Evolutionary conservation across 2,113 vertebrate genomes (phyloP), one percentile per base, ranked within the genome.

Genomic region (Elachura formosa): DNA sequence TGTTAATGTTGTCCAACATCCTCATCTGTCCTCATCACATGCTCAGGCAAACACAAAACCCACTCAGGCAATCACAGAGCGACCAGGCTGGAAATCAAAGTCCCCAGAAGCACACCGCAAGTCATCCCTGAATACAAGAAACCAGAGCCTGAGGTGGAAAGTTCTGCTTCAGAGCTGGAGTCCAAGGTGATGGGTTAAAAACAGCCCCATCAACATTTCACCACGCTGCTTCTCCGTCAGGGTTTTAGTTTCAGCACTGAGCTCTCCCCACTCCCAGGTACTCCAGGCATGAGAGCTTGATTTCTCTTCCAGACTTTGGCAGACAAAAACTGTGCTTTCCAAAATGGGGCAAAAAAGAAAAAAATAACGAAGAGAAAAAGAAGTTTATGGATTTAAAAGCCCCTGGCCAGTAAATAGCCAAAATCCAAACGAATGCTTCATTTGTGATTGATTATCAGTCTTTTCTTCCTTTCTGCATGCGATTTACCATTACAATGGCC

Each of bases 401-500:
- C 72, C n/a, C 45, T 34, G 64, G 89, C 66, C 79, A 91, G 88
- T 87, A 96, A 97, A 94, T 84, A 87, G 79, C 93, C 75, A 77
- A 92, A 94, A 91, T 90, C 85, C 94, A 59, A 89, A 90, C 34
- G 36, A 96, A 94, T 82, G 88, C 90, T 92, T 96, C 95, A 74
- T 89, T 97, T 97, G 95, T 97, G 96, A 98, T 98, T 96, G 97
- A 98, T 97, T 95, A 97, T 96, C 97, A 85, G 79, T 89, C 96
- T 95, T 97, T 98, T 98, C 97, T 98, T 97, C 97, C 96, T 96
- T 96, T 95, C 96, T 69, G 95, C 97, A 83, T 95, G 97, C 95
- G 86, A 97, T 99, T 99, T 98, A 99, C 98, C 99, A 99, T 99
- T 97, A 99, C 98, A 99, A 99, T 98, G 97, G 98, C 75, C 97